Percentiles rank a stretch among this genome's conserved stretches.
Conservation (phyloP, 30 jellyfish, hydroid and myxozoan genomes). For the Aurelia aurita complex sp. Pacific region DNA sequence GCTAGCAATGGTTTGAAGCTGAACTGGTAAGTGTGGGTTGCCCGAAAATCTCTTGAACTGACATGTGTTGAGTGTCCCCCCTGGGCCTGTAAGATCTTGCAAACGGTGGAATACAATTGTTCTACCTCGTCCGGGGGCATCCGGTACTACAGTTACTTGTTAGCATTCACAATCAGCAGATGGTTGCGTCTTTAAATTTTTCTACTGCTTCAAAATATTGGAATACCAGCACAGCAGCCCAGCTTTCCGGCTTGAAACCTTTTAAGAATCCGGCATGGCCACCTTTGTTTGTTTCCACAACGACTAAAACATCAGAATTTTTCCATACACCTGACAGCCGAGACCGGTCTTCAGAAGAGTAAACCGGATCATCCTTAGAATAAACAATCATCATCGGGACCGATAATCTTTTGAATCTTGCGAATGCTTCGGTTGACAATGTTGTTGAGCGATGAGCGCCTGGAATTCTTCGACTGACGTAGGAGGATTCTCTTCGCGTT, state of each 20-base stretch:
- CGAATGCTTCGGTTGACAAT: slow-evolving; percentile 50
- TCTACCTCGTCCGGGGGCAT: too few relatives aligned
- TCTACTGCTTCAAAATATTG: slow-evolving; percentile 71
- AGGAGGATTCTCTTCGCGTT: not conserved
- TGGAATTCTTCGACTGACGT: not conserved
- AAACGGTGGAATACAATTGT: too few relatives aligned
- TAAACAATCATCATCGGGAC: slow-evolving; percentile 47
- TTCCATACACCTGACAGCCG: slow-evolving; percentile 43
- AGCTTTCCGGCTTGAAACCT: slow-evolving; percentile 62
- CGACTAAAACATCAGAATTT: slow-evolving; percentile 32
- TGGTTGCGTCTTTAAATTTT: slow-evolving; percentile 57
- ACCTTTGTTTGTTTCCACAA: slow-evolving; percentile 61
- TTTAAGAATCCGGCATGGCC: slow-evolving; percentile 76
- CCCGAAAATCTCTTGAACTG: too few relatives aligned
- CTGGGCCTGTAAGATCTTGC: too few relatives aligned
- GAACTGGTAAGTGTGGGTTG: too few relatives aligned
- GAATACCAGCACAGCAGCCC: slow-evolving; percentile 74
- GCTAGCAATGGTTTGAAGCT: too few relatives aligned
- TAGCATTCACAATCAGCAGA: not conserved
- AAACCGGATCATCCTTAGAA: slow-evolving; percentile 66
- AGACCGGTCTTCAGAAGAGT: slow-evolving; percentile 18
- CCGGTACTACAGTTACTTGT: too few relatives aligned
- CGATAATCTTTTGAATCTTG: slow-evolving; percentile 31
- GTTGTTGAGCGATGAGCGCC: slow-evolving; percentile 13
- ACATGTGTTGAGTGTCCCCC: too few relatives aligned